phyloP scores from a whole-genome alignment of 2,113 vertebrate species.

The Charina bottae region DNA sequence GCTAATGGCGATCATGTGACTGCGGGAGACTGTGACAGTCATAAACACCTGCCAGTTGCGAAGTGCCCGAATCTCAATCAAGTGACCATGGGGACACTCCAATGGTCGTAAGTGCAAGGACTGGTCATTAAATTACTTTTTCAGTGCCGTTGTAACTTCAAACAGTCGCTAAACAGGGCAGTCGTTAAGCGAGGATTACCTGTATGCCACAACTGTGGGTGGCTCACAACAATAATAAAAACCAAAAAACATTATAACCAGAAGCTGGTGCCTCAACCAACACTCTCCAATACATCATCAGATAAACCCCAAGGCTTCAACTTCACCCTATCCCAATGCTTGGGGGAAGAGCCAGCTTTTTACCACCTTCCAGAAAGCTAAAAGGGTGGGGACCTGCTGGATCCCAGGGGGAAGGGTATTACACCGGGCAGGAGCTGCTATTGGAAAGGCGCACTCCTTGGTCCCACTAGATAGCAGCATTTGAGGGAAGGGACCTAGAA shows the following conservation, averaged over 20 bases:
- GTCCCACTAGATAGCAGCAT: not conserved
- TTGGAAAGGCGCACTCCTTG: not conserved
- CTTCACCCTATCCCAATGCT: not conserved
- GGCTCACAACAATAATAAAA: not conserved
- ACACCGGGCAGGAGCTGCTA: not conserved
- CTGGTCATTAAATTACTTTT: not conserved
- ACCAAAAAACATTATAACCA: not conserved
- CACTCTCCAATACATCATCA: not conserved
- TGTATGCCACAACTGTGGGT: not conserved
- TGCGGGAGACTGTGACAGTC: not conserved
- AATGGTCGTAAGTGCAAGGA: not conserved
- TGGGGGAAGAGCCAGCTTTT: not conserved
- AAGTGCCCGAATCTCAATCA: not conserved
- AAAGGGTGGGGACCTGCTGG: not conserved
- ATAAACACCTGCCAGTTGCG: not conserved
- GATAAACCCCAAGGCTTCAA: not conserved
- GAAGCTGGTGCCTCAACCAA: not conserved
- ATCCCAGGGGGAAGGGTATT: not conserved
- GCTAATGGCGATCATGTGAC: not conserved
- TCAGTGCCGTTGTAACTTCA: not conserved
- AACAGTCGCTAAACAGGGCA: not conserved
- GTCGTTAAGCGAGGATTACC: not conserved
- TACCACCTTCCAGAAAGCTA: not conserved
- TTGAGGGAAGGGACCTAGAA: not conserved
- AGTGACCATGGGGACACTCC: not conserved